A percentile compares a stretch with the other conserved stretches of the same genome.
These are phyloP conservation scores for Ramphastos sulfuratus DNA, from an alignment of 2,113 vertebrate genomes.

Conservation along the genomic window DNA sequence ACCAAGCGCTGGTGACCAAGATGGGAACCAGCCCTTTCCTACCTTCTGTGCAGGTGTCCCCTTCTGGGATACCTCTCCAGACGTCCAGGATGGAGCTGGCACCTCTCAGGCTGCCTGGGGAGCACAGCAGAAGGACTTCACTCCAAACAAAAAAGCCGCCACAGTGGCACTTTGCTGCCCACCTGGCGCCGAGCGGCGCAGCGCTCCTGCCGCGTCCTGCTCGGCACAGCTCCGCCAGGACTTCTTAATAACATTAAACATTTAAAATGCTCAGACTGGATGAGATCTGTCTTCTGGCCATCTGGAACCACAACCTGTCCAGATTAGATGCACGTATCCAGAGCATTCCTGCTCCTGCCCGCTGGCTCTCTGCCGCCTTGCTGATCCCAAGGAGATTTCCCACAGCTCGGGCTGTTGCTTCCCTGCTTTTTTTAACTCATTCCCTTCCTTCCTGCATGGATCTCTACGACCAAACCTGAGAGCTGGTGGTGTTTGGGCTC, in stretches of 20 bases:
- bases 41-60: slow-evolving; percentile 48
- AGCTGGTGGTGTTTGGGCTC: neutral
- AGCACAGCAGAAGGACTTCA: neutral
- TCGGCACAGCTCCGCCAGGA: slow-evolving; percentile 30
- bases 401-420: neutral
- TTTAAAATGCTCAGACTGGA: slow-evolving; percentile 47
- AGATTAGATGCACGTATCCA: slow-evolving; percentile 22
- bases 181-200: neutral
- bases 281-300: slow-evolving; percentile 51
- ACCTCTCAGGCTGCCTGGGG: slow-evolving; percentile 23
- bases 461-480: neutral
- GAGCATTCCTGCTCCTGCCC: slow-evolving; percentile 41
- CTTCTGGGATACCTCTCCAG: slow-evolving; percentile 40
- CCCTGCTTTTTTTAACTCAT: neutral
- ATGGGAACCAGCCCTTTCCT: slow-evolving; percentile 31
- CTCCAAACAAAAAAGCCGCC: neutral
- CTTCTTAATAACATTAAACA: slow-evolving; percentile 63
- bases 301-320: slow-evolving; percentile 73
- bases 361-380: slow-evolving; percentile 1
- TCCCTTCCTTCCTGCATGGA: neutral
- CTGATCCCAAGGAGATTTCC: slow-evolving; percentile 15
- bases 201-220: neutral
- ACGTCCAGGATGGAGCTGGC: slow-evolving; percentile 33
- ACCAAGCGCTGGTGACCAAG: slow-evolving; percentile 15
- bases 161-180: neutral